A percentile compares a stretch with the other conserved stretches of the same genome.
Evolutionary conservation across 2,888 invertebrate genomes (phyloP).

Genomic region (Rhingia rostrata): DNA sequence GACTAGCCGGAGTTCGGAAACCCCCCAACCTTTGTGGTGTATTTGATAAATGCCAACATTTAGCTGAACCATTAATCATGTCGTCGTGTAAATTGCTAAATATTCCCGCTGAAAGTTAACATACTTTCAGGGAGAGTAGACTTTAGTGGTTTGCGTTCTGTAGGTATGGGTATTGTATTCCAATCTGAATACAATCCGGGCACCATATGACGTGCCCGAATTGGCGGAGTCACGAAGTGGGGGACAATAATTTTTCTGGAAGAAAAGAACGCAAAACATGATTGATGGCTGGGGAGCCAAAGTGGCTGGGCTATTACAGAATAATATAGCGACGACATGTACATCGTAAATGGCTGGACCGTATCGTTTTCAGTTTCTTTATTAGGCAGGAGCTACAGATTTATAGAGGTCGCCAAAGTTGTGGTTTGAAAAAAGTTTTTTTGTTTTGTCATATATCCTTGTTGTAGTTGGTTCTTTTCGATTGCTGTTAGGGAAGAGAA

Average conservation of each 20-base stretch:
- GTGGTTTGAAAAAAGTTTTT: slow-evolving; percentile 9
- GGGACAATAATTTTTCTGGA: slow-evolving; percentile 57
- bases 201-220: slow-evolving; percentile 45
- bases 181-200: background rate
- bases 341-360: slow-evolving; percentile 47
- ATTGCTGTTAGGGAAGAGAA: slow-evolving; percentile 3
- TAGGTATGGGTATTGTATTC: background rate
- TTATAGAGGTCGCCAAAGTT: slow-evolving; percentile 52
- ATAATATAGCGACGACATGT: slow-evolving; percentile 24
- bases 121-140: slow-evolving; percentile 4
- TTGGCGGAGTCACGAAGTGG: slow-evolving; percentile 48
- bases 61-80: slow-evolving; percentile 63
- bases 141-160: background rate
- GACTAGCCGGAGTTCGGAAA: background rate
- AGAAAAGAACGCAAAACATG: slow-evolving; percentile 55
- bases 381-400: slow-evolving; percentile 43
- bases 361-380: slow-evolving; percentile 51
- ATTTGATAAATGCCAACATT: slow-evolving; percentile 58
- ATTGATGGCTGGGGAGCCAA: slow-evolving; percentile 58
- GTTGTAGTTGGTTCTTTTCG: background rate
- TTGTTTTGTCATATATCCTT: background rate
- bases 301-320: slow-evolving; percentile 45
- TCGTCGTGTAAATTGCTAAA: slow-evolving; percentile 58
- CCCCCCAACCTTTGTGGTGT: slow-evolving; percentile 9
- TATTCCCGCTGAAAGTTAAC: slow-evolving; percentile 62